These are phyloP conservation scores for Lysandra coridon DNA, from an alignment of 2,888 invertebrate species.

Conservation along the genomic window DNA sequence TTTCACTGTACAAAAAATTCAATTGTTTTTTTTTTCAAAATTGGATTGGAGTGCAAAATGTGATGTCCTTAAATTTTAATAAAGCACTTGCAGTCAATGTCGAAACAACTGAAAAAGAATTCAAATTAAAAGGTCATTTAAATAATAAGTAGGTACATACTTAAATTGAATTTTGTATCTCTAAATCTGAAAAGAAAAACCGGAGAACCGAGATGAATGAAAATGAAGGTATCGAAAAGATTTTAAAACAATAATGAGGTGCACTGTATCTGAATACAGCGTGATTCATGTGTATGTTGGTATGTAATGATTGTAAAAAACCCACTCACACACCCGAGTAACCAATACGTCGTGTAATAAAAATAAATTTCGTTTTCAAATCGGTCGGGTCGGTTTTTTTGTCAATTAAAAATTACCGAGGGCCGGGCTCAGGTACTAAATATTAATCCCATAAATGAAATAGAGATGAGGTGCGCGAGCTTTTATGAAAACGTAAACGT, in stretches of 20 bases:
- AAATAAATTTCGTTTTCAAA: conserved; percentile 74
- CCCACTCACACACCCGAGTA: conserved; percentile 56
- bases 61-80: neutral
- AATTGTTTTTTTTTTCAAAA: neutral
- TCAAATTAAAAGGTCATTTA: too few relatives aligned
- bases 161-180: too few relatives aligned
- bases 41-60: neutral
- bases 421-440: conserved; percentile 68
- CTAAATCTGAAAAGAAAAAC: too few relatives aligned
- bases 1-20: conserved; percentile 21
- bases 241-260: neutral
- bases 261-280: neutral
- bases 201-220: neutral
- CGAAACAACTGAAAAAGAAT: neutral
- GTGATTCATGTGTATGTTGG: neutral
- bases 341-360: conserved; percentile 65
- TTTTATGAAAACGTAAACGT: conserved; percentile 25
- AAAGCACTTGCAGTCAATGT: neutral
- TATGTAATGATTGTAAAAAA: conserved; percentile 47
- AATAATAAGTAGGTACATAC: too few relatives aligned
- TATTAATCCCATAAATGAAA: conserved; percentile 44
- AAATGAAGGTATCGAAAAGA: neutral
- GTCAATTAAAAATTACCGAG: conserved; percentile 78
- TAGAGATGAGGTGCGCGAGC: conserved; percentile 29
- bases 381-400: conserved; percentile 70